phyloP scores from a whole-genome alignment of 2,797 vertebrate species.

The Rhinophrynus dorsalis region DNA sequence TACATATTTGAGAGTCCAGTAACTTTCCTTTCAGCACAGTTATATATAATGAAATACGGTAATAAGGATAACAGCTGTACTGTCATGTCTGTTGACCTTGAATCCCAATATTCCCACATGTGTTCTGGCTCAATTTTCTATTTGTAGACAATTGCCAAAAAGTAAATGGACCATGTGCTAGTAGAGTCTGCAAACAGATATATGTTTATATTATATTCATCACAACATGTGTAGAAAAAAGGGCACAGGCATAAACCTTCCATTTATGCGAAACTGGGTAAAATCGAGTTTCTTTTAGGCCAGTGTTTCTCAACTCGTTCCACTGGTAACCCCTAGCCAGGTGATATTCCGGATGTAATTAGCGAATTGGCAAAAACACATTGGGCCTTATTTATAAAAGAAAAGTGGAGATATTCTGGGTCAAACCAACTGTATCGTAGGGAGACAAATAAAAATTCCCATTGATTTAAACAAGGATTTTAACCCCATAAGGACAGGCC shows the following conservation, averaged over 20 bases:
- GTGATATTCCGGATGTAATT: not conserved
- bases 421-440: no score
- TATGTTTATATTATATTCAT: constrained; percentile 7
- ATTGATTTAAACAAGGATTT: no score
- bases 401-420: no score
- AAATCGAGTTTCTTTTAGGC: not conserved
- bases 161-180: constrained; percentile 21
- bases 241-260: no score
- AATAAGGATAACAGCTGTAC: constrained; percentile 16
- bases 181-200: constrained; percentile 14
- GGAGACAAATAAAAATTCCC: no score
- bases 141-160: constrained; percentile 6
- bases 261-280: not conserved
- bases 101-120: constrained; percentile 14
- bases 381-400: no score
- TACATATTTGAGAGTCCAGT: no score
- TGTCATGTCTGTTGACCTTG: constrained; percentile 14
- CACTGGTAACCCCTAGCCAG: not conserved
- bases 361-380: not conserved
- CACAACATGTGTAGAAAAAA: not conserved
- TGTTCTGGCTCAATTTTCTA: constrained; percentile 2
- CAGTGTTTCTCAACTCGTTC: not conserved
- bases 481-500: no score
- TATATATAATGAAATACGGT: constrained; percentile 2
- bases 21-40: not conserved